Conservation (phyloP, 2,888 invertebrate species). For the Drosophila mercatorum region DNA sequence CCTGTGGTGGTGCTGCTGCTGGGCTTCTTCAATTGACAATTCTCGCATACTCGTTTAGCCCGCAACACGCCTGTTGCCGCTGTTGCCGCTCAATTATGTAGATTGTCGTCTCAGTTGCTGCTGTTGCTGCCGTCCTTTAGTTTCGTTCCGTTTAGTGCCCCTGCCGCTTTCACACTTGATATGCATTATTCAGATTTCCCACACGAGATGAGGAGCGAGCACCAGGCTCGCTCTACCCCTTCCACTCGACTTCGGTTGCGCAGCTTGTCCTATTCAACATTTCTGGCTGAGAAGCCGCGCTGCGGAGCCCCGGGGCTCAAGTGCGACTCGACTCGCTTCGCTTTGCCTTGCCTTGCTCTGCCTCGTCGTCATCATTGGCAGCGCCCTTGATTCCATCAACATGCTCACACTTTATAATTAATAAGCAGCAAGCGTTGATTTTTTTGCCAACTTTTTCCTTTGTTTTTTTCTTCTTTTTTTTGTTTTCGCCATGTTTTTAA, state of each 20-base stretch:
- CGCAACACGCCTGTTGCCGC: constrained; percentile 60
- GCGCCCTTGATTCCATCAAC: constrained; percentile 77
- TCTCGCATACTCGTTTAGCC: constrained; percentile 73
- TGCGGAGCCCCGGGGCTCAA: constrained; percentile 28
- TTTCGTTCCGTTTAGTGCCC: constrained; percentile 68
- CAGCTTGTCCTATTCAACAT: constrained; percentile 43
- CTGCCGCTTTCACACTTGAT: constrained; percentile 77
- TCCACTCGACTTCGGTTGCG: neutral
- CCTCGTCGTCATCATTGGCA: constrained; percentile 53
- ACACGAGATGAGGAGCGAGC: constrained; percentile 50
- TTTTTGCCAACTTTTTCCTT: constrained; percentile 16
- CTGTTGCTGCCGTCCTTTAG: constrained; percentile 49
- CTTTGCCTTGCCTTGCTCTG: constrained; percentile 2
- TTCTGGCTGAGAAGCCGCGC: constrained; percentile 23
- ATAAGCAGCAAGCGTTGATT: constrained; percentile 70
- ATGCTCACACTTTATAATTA: constrained; percentile 78
- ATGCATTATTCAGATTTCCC: constrained; percentile 79
- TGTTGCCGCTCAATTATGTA: constrained; percentile 71
- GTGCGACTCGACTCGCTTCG: constrained; percentile 30
- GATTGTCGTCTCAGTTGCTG: constrained; percentile 55
- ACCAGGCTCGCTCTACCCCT: constrained; percentile 8
- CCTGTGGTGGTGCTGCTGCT: constrained; percentile 13
- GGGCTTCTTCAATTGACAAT: constrained; percentile 76
- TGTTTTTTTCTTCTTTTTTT: constrained; percentile 24
- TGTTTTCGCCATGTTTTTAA: constrained; percentile 42